Percentiles rank a stretch among this genome's conserved stretches.
Evolutionary conservation across 2,888 invertebrate species (phyloP).

Genomic region (Callimorpha dominula): DNA sequence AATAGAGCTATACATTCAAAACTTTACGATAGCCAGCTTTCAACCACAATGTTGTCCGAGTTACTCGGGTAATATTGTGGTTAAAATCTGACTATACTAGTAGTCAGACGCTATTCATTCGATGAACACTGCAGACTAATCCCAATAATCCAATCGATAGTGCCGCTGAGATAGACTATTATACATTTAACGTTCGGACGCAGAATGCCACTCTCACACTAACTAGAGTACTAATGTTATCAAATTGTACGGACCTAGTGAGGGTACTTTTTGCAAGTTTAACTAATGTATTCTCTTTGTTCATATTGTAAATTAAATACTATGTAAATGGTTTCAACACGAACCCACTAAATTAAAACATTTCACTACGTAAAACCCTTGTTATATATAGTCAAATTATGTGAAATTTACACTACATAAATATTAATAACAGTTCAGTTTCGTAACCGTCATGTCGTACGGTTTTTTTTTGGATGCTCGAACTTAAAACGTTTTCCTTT

Average conservation of each 20-base stretch:
- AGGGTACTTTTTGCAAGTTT: neutral
- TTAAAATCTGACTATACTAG: neutral
- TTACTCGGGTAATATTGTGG: too few relatives aligned
- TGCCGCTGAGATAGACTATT: conserved; percentile 4
- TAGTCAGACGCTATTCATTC: neutral
- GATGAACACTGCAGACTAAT: conserved; percentile 1
- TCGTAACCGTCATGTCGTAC: too few relatives aligned
- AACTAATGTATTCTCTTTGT: neutral
- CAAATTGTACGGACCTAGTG: neutral
- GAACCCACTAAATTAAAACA: neutral
- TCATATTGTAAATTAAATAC: neutral
- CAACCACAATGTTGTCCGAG: neutral
- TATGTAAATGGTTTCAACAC: neutral
- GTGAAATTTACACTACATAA: too few relatives aligned
- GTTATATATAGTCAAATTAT: neutral
- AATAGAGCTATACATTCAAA: neutral
- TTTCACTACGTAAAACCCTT: neutral
- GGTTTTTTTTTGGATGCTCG: too few relatives aligned
- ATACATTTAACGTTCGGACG: conserved; percentile 6
- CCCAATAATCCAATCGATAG: conserved; percentile 11
- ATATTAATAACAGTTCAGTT: too few relatives aligned
- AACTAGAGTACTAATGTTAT: conserved; percentile 4
- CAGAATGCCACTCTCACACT: conserved; percentile 10
- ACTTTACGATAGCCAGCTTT: neutral
- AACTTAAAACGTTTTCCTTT: too few relatives aligned